Evolutionary conservation across 2,113 vertebrate species (phyloP).

Genomic region (Camelus dromedarius): DNA sequence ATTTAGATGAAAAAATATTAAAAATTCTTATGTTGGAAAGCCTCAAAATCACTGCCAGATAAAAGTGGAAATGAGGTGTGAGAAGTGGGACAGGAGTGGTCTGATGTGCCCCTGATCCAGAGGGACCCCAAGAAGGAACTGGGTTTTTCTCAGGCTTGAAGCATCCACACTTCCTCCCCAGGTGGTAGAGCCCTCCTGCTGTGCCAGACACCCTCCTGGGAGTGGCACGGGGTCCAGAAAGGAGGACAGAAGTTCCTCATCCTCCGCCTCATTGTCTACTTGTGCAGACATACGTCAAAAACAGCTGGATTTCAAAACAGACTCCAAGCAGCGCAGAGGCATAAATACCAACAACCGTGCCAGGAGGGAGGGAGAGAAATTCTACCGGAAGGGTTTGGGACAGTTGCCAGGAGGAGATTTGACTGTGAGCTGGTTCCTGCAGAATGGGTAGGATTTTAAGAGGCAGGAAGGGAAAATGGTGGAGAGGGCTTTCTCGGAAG

Average conservation of each 20-base stretch:
- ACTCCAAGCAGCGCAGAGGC: not conserved
- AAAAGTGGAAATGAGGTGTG: not conserved
- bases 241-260: not conserved
- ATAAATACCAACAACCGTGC: not conserved
- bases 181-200: too few relatives aligned
- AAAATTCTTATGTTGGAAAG: slow-evolving; percentile 56
- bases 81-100: not conserved
- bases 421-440: not conserved
- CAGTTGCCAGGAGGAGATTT: not conserved
- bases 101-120: not conserved
- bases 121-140: not conserved
- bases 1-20: slow-evolving; percentile 78
- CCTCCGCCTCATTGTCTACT: not conserved
- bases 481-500: not conserved
- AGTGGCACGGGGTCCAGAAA: not conserved
- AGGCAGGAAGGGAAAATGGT: not conserved
- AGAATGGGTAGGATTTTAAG: not conserved
- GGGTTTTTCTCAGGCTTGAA: not conserved
- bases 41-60: slow-evolving; percentile 51
- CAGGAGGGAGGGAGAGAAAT: not conserved
- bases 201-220: not conserved
- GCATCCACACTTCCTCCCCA: not conserved
- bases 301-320: not conserved
- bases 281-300: not conserved
- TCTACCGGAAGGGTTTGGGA: not conserved